A percentile compares a stretch with the other conserved stretches of the same genome.
phyloP scores from a whole-genome alignment of 92 coral and sea anemone genomes.

The Umimayanthus chanpuru region DNA sequence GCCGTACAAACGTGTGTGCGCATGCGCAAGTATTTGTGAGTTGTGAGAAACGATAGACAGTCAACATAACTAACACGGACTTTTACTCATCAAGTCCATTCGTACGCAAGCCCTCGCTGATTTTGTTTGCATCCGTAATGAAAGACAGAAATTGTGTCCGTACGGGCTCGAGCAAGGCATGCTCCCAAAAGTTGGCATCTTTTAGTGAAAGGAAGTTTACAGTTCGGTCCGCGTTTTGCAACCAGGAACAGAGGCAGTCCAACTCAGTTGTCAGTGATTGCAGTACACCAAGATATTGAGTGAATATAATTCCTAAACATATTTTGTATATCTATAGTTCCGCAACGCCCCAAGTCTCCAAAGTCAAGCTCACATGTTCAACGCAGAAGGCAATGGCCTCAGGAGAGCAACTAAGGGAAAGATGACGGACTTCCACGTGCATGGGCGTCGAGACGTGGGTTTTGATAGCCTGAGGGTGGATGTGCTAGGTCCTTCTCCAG shows the following conservation, averaged over 20 bases:
- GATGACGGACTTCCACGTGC: constrained; percentile 78
- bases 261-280: too few species aligned
- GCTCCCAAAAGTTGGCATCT: too few species aligned
- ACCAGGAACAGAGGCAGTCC: too few species aligned
- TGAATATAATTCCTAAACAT: not conserved
- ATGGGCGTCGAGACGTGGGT: constrained; percentile 85
- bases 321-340: constrained; percentile 36
- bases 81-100: too few species aligned
- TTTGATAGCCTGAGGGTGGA: constrained; percentile 71
- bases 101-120: too few species aligned
- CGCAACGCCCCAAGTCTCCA: constrained; percentile 73
- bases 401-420: constrained; percentile 83
- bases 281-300: not conserved
- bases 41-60: too few species aligned
- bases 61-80: too few species aligned
- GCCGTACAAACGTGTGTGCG: not conserved
- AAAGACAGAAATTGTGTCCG: too few species aligned
- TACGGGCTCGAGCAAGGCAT: too few species aligned
- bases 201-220: too few species aligned
- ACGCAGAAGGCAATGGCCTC: constrained; percentile 87
- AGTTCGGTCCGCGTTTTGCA: too few species aligned
- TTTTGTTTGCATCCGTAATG: too few species aligned
- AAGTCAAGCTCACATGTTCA: constrained; percentile 80
- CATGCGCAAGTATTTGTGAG: not conserved
- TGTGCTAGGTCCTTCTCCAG: constrained; percentile 69